These are phyloP conservation scores for Poicephalus gulielmi DNA, from an alignment of 2,113 vertebrate genomes.

Conservation along the genomic window DNA sequence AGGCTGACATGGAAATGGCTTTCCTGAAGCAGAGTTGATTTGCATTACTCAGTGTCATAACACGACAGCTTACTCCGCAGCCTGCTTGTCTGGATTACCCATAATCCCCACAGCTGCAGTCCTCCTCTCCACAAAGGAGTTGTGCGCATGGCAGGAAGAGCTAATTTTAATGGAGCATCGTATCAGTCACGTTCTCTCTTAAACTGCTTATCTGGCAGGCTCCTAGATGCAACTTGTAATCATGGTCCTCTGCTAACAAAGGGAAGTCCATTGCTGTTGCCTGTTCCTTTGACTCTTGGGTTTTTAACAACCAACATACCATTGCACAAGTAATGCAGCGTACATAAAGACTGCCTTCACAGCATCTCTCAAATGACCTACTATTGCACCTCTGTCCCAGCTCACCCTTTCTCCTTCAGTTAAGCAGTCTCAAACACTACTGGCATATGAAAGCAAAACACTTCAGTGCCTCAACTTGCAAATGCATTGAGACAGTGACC, in stretches of 20 bases:
- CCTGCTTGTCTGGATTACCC: neutral
- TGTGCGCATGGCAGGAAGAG: neutral
- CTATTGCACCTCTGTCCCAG: neutral
- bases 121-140: neutral
- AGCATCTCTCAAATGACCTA: neutral
- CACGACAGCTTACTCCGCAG: constrained; percentile 43
- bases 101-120: neutral
- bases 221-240: neutral
- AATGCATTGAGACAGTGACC: neutral
- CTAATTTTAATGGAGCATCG: neutral
- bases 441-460: neutral
- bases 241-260: neutral
- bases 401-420: neutral
- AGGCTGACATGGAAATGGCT: constrained; percentile 24
- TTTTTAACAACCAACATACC: neutral
- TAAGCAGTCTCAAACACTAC: neutral
- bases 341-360: neutral
- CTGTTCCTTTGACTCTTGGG: neutral
- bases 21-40: constrained; percentile 39
- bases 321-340: neutral
- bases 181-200: neutral
- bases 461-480: neutral
- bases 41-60: constrained; percentile 29
- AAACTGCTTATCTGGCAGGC: neutral
- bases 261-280: neutral